These are phyloP conservation scores for Drosophila mimica DNA, from an alignment of 2,888 invertebrate species.

Conservation along the genomic window DNA sequence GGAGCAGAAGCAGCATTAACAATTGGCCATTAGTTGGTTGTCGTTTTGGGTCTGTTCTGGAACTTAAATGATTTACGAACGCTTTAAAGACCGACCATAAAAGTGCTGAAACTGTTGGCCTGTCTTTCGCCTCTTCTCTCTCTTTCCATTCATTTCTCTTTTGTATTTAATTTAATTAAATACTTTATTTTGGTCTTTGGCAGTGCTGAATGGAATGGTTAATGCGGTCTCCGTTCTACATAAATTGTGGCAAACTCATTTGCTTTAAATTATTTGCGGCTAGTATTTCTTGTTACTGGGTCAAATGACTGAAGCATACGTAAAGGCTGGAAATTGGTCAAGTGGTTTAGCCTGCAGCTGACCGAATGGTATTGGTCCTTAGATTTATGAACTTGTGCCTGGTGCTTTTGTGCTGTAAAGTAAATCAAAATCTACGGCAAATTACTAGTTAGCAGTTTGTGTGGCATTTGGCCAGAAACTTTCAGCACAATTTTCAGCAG, in stretches of 20 bases:
- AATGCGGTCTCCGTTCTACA: conserved; percentile 72
- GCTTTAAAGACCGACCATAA: conserved; percentile 71
- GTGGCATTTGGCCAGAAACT: conserved; percentile 43
- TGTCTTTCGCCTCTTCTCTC: background rate
- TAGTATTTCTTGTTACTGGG: conserved; percentile 21
- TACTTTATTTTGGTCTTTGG: conserved; percentile 59
- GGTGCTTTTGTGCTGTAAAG: conserved; percentile 25
- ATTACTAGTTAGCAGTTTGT: conserved; percentile 48
- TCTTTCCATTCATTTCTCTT: conserved; percentile 16
- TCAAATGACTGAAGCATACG: conserved; percentile 41
- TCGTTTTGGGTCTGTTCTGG: conserved; percentile 24
- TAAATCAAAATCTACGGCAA: conserved; percentile 70
- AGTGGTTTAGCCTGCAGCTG: conserved; percentile 47
- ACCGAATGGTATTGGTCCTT: conserved; percentile 30
- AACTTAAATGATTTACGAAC: conserved; percentile 71
- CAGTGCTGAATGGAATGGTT: conserved; percentile 66
- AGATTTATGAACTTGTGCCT: conserved; percentile 43
- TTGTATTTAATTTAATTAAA: conserved; percentile 77
- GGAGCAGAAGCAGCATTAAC: conserved; percentile 14
- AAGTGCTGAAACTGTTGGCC: conserved; percentile 36
- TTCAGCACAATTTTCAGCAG: conserved; percentile 34
- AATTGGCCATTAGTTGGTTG: conserved; percentile 46
- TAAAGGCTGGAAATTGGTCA: conserved; percentile 53
- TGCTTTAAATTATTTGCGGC: conserved; percentile 71
- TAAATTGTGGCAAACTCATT: conserved; percentile 75